These are phyloP conservation scores for Phoenoteleia sp. DNA, from an alignment of 2,888 invertebrate species.

Conservation along the genomic window DNA sequence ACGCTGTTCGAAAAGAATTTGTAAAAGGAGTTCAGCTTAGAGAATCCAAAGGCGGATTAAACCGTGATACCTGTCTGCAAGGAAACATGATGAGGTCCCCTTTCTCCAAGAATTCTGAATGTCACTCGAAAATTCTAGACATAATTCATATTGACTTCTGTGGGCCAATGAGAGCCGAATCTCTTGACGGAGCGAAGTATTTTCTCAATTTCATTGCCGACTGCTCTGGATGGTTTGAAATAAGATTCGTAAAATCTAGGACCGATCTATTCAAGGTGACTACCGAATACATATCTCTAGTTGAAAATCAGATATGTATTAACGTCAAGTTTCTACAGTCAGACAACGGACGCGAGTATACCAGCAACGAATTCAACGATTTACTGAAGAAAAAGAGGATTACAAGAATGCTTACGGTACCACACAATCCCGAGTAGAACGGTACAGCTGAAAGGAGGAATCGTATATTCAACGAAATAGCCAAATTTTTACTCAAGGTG, in stretches of 20 bases:
- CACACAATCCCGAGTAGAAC: no score
- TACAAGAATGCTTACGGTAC: no score
- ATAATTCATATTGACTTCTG: no score
- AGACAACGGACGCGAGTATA: slow-evolving; percentile 74
- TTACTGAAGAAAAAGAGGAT: slow-evolving; percentile 61
- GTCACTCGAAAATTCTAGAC: no score
- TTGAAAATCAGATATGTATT: slow-evolving; percentile 62
- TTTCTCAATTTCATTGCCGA: no score
- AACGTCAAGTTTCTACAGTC: slow-evolving; percentile 71
- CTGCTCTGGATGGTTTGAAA: slow-evolving; percentile 67
- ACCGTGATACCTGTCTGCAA: neutral
- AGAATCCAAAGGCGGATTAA: neutral
- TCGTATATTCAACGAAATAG: neutral
- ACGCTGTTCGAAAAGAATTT: neutral
- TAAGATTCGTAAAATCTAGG: slow-evolving; percentile 70
- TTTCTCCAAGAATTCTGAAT: neutral
- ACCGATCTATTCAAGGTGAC: slow-evolving; percentile 67
- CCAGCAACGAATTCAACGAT: slow-evolving; percentile 64
- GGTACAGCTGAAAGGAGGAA: slow-evolving; percentile 1
- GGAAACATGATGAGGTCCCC: slow-evolving; percentile 25
- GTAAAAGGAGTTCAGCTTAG: slow-evolving; percentile 15
- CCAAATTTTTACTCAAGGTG: neutral
- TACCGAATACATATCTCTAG: slow-evolving; percentile 58
- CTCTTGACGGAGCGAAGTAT: no score
- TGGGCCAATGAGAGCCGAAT: no score